These are phyloP conservation scores for Oasisia sp. DNA, from an alignment of 2,888 invertebrate species.

Conservation along the genomic window DNA sequence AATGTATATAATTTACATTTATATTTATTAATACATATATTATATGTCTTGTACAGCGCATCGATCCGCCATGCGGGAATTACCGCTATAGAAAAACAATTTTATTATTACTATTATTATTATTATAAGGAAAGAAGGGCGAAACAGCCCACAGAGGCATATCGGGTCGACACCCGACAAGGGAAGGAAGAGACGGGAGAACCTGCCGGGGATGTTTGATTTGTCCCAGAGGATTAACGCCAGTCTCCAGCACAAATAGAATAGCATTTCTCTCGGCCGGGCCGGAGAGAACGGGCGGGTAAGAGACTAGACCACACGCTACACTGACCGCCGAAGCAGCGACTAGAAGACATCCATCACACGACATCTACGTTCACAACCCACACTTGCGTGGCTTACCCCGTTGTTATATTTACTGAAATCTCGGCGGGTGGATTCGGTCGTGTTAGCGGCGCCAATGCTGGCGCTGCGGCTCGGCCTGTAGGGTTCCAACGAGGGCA, in stretches of 20 bases:
- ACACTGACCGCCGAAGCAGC: neutral
- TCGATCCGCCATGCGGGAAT: too few relatives aligned
- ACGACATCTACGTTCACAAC: neutral
- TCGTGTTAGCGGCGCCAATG: neutral
- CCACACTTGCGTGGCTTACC: slow-evolving; percentile 10
- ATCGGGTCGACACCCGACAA: neutral
- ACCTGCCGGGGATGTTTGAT: neutral
- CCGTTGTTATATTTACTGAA: neutral
- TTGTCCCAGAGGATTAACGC: neutral
- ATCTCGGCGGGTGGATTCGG: neutral
- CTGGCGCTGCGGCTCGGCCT: neutral
- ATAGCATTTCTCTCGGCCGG: neutral
- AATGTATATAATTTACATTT: too few relatives aligned
- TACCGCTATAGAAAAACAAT: too few relatives aligned
- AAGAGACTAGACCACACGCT: neutral
- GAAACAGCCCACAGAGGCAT: too few relatives aligned
- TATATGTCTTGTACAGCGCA: too few relatives aligned
- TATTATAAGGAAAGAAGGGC: neutral
- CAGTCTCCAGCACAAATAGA: neutral
- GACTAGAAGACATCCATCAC: neutral
- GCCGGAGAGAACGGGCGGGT: neutral
- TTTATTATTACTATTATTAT: too few relatives aligned
- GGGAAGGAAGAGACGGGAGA: neutral
- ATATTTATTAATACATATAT: too few relatives aligned
- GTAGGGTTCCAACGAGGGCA: neutral